A percentile compares a stretch with the other conserved stretches of the same genome.
These are phyloP conservation scores for Diaperis boleti DNA, from an alignment of 2,888 invertebrate species.

Conservation along the genomic window DNA sequence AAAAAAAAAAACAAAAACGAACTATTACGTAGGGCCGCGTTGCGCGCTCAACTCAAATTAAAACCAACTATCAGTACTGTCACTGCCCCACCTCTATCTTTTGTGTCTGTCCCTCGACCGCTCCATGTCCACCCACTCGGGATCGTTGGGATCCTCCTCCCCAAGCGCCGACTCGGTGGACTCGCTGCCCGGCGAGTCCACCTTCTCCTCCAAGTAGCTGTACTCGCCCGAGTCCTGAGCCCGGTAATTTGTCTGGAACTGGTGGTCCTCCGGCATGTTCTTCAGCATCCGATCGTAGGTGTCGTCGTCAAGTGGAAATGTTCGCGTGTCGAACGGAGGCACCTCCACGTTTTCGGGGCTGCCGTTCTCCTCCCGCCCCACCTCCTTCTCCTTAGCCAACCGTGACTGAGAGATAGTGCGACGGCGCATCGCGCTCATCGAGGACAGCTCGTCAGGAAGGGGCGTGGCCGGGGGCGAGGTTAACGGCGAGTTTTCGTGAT, in stretches of 20 bases:
- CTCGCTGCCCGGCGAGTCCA: slow-evolving; percentile 64
- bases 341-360: slow-evolving; percentile 65
- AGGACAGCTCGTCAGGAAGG: slow-evolving; percentile 55
- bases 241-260: slow-evolving; percentile 58
- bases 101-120: slow-evolving; percentile 61
- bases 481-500: slow-evolving; percentile 66
- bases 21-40: slow-evolving; percentile 1
- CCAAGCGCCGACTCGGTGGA: slow-evolving; percentile 72
- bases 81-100: slow-evolving; percentile 54
- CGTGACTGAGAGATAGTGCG: slow-evolving; percentile 69
- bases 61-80: slow-evolving; percentile 17
- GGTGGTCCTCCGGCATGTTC: slow-evolving; percentile 76
- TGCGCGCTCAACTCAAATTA: background rate
- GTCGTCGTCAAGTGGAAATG: slow-evolving; percentile 81
- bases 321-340: slow-evolving; percentile 80
- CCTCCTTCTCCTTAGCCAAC: slow-evolving; percentile 60
- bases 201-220: slow-evolving; percentile 49
- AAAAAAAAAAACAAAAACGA: slow-evolving; percentile 36
- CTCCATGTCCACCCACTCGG: slow-evolving; percentile 78
- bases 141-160: slow-evolving; percentile 87
- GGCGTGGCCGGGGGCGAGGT: slow-evolving; percentile 70
- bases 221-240: slow-evolving; percentile 55
- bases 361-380: slow-evolving; percentile 57
- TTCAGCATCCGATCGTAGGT: slow-evolving; percentile 77
- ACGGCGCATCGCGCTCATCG: slow-evolving; percentile 62